phyloP scores from a whole-genome alignment of 2,113 vertebrate genomes.

The Periophthalmodon schlosseri region DNA sequence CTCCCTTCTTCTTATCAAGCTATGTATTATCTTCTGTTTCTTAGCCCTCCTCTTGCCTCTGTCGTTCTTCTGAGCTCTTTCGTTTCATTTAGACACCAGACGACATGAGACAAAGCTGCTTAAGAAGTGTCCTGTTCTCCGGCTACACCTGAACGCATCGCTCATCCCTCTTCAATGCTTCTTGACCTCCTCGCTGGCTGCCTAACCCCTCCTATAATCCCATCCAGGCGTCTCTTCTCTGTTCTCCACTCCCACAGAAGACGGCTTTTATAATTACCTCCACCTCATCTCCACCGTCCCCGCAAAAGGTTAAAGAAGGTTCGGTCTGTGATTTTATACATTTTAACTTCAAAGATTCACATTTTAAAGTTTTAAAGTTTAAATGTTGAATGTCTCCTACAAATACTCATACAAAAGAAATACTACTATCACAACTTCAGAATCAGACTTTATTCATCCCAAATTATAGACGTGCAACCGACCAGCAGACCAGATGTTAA shows the following conservation, averaged over 20 bases:
- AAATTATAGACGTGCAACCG: no score
- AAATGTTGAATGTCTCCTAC: no score
- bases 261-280: neutral
- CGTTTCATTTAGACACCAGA: neutral
- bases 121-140: neutral
- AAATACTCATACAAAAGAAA: no score
- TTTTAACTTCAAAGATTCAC: neutral
- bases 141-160: conserved; percentile 1
- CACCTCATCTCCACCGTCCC: neutral
- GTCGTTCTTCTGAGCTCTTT: neutral
- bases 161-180: neutral
- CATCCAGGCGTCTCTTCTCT: neutral
- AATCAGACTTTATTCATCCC: no score
- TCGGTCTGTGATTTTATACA: neutral
- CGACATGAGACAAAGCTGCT: conserved; percentile 5
- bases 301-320: neutral
- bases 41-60: neutral
- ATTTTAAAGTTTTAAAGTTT: no score
- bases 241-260: neutral
- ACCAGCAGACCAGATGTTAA: no score
- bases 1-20: no score
- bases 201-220: neutral
- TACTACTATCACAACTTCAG: no score
- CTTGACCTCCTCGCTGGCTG: neutral
- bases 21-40: neutral